Conservation (phyloP, 2,888 invertebrate species). For the Polyploca ridens region DNA sequence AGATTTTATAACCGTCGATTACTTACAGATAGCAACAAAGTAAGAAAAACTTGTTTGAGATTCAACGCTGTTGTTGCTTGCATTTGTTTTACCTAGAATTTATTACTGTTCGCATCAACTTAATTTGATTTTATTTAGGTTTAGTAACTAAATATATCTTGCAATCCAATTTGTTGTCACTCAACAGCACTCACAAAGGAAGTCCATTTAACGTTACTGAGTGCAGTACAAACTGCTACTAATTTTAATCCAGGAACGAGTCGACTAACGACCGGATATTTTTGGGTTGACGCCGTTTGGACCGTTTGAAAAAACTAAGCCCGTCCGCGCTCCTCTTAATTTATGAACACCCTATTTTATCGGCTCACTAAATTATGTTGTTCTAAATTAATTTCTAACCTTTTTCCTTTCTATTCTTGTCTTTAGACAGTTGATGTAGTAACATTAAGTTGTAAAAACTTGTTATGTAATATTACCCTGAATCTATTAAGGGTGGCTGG, state of each 20-base stretch:
- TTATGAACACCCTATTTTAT: slow-evolving; percentile 71
- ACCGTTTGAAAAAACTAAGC: slow-evolving; percentile 65
- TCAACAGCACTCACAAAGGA: slow-evolving; percentile 41
- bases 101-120: not conserved
- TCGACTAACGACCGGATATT: slow-evolving; percentile 71
- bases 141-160: slow-evolving; percentile 16
- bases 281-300: slow-evolving; percentile 68
- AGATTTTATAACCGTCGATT: slow-evolving; percentile 57
- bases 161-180: slow-evolving; percentile 39
- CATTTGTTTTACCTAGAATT: not conserved
- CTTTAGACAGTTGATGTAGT: not conserved
- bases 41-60: not conserved
- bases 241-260: slow-evolving; percentile 69
- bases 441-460: slow-evolving; percentile 12
- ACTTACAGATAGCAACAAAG: slow-evolving; percentile 20
- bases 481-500: too few species aligned
- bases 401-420: slow-evolving; percentile 36
- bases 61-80: not conserved
- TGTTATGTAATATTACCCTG: not conserved
- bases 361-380: slow-evolving; percentile 56
- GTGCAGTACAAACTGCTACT: slow-evolving; percentile 59
- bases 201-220: slow-evolving; percentile 39
- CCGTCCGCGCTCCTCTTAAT: slow-evolving; percentile 60
- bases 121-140: not conserved
- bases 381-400: slow-evolving; percentile 53